phyloP scores from a whole-genome alignment of 2,797 vertebrate species.

The Peromyscus eremicus region DNA sequence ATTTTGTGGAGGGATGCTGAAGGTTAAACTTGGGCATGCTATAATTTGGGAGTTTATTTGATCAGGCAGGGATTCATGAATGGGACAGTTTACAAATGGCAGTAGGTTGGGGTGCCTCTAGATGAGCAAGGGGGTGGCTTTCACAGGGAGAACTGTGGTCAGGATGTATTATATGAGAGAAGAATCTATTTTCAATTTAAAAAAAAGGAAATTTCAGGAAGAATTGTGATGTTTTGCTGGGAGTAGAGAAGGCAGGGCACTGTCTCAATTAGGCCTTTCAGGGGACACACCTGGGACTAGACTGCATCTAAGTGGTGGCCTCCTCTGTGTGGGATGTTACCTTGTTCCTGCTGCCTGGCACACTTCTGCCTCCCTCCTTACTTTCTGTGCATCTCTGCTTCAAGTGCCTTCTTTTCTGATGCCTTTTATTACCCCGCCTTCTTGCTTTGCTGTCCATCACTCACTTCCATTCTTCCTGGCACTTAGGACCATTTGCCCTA shows the following conservation, averaged over 20 bases:
- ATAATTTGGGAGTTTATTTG: not conserved
- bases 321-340: rapidly evolving
- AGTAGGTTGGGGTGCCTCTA: not conserved
- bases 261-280: not conserved
- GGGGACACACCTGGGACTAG: not conserved
- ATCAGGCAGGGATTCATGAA: not conserved
- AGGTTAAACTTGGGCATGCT: not conserved
- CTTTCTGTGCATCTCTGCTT: not conserved
- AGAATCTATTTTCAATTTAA: not conserved
- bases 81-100: not conserved
- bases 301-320: too few species aligned
- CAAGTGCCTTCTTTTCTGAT: not conserved
- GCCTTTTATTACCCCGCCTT: not conserved
- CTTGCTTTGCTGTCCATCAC: not conserved
- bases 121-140: not conserved
- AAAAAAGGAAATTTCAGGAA: not conserved
- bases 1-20: not conserved
- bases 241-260: not conserved
- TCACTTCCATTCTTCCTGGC: not conserved
- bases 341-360: not conserved
- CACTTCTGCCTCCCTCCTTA: not conserved
- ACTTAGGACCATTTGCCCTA: not conserved
- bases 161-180: not conserved
- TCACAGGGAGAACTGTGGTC: not conserved
- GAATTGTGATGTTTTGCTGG: not conserved